Percentiles rank a stretch among this genome's conserved stretches.
These are phyloP conservation scores for Accipiter virgatus DNA, from an alignment of 2,113 vertebrate species.

Conservation along the genomic window DNA sequence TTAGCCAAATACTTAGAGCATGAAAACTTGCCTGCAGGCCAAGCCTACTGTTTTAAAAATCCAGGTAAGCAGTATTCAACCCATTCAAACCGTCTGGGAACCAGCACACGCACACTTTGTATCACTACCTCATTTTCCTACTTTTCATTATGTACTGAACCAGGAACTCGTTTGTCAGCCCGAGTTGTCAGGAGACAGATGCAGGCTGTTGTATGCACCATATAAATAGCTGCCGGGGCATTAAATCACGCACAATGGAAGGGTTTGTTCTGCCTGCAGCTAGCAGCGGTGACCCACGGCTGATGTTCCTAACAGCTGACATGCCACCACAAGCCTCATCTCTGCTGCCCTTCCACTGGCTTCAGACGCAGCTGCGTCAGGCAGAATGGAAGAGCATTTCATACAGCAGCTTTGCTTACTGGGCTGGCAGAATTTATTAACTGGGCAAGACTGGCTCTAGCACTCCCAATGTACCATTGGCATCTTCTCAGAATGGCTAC, in stretches of 20 bases:
- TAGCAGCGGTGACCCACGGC: background rate
- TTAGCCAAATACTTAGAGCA: background rate
- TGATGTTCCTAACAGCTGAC: too few species aligned
- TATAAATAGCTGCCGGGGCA: background rate
- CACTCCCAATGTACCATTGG: background rate
- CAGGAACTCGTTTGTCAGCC: background rate
- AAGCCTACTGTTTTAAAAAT: background rate
- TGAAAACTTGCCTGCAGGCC: background rate
- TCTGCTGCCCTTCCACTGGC: background rate
- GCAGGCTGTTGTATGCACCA: background rate
- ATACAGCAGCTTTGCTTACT: background rate
- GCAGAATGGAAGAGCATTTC: background rate
- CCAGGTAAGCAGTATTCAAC: background rate
- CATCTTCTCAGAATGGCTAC: background rate
- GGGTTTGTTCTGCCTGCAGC: background rate
- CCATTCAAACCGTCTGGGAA: background rate
- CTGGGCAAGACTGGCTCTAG: background rate
- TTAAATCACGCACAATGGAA: background rate
- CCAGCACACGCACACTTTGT: accelerated
- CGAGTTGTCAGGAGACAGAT: background rate
- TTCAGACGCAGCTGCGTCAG: background rate
- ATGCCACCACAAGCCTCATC: background rate
- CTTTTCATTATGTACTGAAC: background rate
- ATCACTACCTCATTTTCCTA: background rate
- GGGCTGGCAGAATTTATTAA: background rate